phyloP scores from a whole-genome alignment of 1,140 invertebrate genomes.

The Planococcus citri region DNA sequence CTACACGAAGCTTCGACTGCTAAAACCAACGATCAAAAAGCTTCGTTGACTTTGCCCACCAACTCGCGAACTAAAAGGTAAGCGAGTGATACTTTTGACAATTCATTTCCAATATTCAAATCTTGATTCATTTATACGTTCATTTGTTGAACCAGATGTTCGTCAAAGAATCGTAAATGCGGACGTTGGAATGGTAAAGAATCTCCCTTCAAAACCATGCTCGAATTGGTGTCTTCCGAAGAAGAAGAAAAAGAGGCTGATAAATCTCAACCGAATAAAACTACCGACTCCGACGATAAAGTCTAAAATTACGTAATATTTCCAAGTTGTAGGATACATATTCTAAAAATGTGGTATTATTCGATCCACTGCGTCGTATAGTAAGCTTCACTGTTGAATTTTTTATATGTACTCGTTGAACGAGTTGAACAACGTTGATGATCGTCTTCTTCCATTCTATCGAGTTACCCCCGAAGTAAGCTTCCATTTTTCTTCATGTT shows the following conservation, averaged over 20 bases:
- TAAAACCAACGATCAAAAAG: constrained; percentile 1
- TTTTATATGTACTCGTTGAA: too few species aligned
- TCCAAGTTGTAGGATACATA: too few species aligned
- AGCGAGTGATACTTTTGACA: background rate
- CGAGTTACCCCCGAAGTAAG: too few species aligned
- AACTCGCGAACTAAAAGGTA: background rate
- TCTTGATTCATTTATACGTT: background rate
- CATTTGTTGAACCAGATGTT: background rate
- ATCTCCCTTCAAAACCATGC: background rate
- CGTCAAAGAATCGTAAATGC: background rate
- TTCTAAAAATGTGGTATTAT: too few species aligned
- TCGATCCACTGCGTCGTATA: too few species aligned
- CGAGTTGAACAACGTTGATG: too few species aligned
- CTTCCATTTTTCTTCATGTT: too few species aligned
- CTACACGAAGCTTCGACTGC: background rate
- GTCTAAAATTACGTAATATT: too few species aligned
- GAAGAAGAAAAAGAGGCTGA: background rate
- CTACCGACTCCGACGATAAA: too few species aligned
- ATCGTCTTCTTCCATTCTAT: too few species aligned
- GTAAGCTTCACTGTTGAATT: too few species aligned
- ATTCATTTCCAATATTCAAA: background rate
- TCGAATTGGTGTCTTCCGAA: background rate
- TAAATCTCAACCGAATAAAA: background rate
- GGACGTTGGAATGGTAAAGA: background rate
- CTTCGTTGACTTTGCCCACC: background rate